Evolutionary conservation across 1,140 invertebrate genomes (phyloP), one percentile per base, ranked within the genome.

Genomic region (Limonius californicus): DNA sequence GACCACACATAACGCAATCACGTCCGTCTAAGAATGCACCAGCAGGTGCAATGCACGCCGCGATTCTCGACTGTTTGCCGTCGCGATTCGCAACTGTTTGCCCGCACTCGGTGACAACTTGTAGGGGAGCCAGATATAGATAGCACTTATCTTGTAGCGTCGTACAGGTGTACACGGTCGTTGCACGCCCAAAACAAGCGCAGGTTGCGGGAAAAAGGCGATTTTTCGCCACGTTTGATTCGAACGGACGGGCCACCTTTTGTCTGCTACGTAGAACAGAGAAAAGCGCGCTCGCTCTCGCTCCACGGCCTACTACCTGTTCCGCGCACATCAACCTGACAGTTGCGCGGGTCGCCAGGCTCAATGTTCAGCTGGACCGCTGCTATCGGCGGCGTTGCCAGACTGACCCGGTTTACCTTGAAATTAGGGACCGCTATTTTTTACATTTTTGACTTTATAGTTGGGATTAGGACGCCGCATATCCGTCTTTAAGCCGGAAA

Each of bases 241-340:
- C 16, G 14, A 45, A 45, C 42, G n/a, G 42, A 45, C 42, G n/a
- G 42, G 2, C 2, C 14, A 15, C 6, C 42, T 45, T 45, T 45
- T 45, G 20, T 56, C 27, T 16, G 54, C 7, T 56, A 27, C 23
- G 3, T 27, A 27, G 9, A 27, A 27, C 23, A 27, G 23, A 27
- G 8, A 39, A 39, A 39, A 39, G 3, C 35, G 3, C 20, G 14
- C 8, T 23, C 53, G 35, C 2, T 39, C 35, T 39, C 45, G 9
- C n/a, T 57, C 20, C 1, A 12, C 20, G 12, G 14, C 55, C 30
- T 57, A 57, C 55, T 57, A 57, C 55, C 55, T 57, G 55, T 57
- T 57, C 35, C 15, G 55, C 55, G 15, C 30, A 57, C 55, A 43
- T 57, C 55, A 57, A 57, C 55, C 55, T 57, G 54, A 56, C n/a